A percentile compares a stretch with the other conserved stretches of the same genome.
Evolutionary conservation across 2,797 vertebrate species (phyloP).

Genomic region (Dromococcyx pavoninus): DNA sequence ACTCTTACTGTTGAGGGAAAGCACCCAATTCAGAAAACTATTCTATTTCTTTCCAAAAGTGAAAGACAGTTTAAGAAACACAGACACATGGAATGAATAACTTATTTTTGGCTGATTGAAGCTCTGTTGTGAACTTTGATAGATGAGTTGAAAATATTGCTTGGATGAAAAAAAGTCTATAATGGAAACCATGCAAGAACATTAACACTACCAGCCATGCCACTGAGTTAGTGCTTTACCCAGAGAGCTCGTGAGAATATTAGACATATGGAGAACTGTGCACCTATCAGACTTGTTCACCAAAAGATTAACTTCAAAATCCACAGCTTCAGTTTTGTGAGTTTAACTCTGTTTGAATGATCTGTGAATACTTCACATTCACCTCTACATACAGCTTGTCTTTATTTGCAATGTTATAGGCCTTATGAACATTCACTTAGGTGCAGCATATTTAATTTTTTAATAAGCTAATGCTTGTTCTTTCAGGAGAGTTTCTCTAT

Average conservation of each 20-base stretch:
- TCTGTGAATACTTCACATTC: neutral
- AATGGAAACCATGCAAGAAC: conserved; percentile 9
- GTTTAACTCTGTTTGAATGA: conserved; percentile 22
- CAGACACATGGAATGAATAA: neutral
- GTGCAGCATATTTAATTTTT: conserved; percentile 28
- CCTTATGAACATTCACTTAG: neutral
- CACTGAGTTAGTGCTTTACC: neutral
- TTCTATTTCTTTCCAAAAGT: neutral
- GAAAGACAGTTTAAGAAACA: neutral
- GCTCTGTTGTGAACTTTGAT: conserved; percentile 7
- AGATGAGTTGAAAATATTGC: neutral
- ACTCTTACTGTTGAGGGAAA: neutral
- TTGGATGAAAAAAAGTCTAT: neutral
- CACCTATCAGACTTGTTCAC: neutral
- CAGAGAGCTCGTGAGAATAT: neutral
- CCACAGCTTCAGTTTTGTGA: neutral
- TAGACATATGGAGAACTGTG: neutral
- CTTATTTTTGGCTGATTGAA: neutral
- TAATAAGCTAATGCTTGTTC: conserved; percentile 7
- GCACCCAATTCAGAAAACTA: neutral
- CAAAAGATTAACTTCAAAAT: conserved; percentile 6
- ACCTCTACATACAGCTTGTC: neutral
- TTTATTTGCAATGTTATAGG: neutral
- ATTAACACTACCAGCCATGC: neutral
- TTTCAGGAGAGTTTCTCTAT: conserved; percentile 25